phyloP scores from a whole-genome alignment of 2,113 vertebrate species.

The Rhegmatorhina hoffmannsi region DNA sequence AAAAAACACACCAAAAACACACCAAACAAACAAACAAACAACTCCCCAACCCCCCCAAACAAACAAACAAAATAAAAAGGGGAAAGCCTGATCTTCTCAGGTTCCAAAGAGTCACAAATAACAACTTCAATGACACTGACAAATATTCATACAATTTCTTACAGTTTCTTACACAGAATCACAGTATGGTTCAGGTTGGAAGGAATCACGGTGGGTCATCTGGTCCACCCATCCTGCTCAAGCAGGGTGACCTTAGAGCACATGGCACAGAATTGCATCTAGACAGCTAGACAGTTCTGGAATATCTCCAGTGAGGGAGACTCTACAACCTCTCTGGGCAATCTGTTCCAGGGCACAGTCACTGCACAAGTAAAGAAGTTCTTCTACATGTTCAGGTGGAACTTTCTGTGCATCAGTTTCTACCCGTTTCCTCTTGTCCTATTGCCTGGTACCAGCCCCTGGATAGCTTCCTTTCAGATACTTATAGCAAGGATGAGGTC shows the following conservation, averaged over 20 bases:
- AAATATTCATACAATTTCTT: background rate
- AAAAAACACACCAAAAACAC: too few species aligned
- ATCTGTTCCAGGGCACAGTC: background rate
- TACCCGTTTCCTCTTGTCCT: background rate
- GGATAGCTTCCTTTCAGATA: background rate
- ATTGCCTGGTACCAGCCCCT: background rate
- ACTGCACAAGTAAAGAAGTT: background rate
- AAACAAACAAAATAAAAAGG: too few species aligned
- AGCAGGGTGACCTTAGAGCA: background rate
- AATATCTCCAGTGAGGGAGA: background rate
- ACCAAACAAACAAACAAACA: too few species aligned
- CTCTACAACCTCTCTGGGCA: background rate
- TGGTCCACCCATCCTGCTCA: background rate
- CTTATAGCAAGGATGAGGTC: fast-evolving
- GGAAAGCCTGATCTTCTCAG: too few species aligned
- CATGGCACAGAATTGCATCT: background rate
- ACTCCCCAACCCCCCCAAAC: too few species aligned
- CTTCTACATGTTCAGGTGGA: background rate
- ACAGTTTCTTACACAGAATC: background rate
- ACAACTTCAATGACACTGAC: background rate
- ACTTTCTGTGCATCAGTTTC: background rate
- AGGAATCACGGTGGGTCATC: background rate
- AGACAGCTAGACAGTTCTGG: background rate
- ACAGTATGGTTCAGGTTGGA: background rate
- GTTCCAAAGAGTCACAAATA: background rate